Evolutionary conservation across 2,113 vertebrate species (phyloP), one percentile per base, ranked within the genome.

Genomic region (Hippocampus guttulatus): DNA sequence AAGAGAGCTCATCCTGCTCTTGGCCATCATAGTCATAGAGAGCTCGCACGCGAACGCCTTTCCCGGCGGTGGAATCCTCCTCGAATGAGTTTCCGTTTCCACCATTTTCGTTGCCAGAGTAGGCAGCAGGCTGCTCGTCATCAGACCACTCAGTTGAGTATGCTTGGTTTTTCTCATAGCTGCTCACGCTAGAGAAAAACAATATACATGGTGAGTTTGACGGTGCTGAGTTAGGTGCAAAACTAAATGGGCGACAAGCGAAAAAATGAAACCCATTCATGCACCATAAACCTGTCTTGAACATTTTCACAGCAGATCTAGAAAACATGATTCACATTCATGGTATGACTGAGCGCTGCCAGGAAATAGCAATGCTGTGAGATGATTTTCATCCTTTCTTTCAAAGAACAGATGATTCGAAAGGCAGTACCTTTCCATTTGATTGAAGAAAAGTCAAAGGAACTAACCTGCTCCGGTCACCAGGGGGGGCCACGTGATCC

Each of bases 11-110:
- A 3, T 99, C 97, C 86, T 98, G 96, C 81, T 99, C 97, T 88
- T 99, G 97, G 78, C 97, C 96, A 0, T 98, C 96, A 0, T 99
- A 99, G 89, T 99, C 96, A 1, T 99, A 99, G 23, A 98, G 94
- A 0, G 97, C 97, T 1, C 97, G 92, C 68, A 99, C 95, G 0
- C 96, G 92, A 74, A 95, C 92, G 0, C 93, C 95, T 79, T 25
- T 84, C 18, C 89, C 85, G 8, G 72, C 75, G 77, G 80, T 81
- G 21, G 89, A 83, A 54, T 98, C 96, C 0, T 98, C 97, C 14
- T 99, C 97, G 0, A 96, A 98, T 47, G 95, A 95, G 89, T 98
- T 98, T 77, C 92, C 90, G 0, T 96, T 95, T 0, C 95, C 96
- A 0, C 97, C 96, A 64, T 95, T 95, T 85, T 98, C 97, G 0